Percentiles rank a stretch among this genome's conserved stretches.
phyloP scores from a whole-genome alignment of 1,140 invertebrate species.

The Apis laboriosa region DNA sequence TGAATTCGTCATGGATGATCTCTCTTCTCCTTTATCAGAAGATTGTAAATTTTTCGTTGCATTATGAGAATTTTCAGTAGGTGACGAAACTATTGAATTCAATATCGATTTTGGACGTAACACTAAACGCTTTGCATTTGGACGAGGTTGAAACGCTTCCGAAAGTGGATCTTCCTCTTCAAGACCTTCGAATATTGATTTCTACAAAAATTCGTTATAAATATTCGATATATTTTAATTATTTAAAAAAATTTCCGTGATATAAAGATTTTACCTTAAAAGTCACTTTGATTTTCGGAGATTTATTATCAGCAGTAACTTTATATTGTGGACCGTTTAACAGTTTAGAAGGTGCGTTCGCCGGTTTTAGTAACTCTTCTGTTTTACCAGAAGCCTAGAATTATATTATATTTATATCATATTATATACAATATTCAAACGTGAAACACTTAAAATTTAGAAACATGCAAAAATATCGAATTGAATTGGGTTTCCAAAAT shows the following conservation, averaged over 20 bases:
- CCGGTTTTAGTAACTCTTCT: conserved; percentile 88
- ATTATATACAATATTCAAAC: neutral
- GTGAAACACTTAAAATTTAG: too few species aligned
- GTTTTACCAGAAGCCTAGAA: conserved; percentile 83
- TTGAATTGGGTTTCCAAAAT: neutral
- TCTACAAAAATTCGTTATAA: conserved; percentile 72
- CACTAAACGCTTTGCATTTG: conserved; percentile 84
- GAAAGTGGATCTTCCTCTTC: conserved; percentile 85
- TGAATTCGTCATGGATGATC: conserved; percentile 27
- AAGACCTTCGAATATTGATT: conserved; percentile 86
- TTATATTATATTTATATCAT: conserved; percentile 25
- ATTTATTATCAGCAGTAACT: conserved; percentile 83
- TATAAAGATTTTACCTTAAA: conserved; percentile 81
- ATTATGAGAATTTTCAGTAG: conserved; percentile 58
- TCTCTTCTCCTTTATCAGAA: conserved; percentile 32
- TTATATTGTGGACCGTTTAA: conserved; percentile 83
- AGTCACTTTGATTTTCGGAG: conserved; percentile 83
- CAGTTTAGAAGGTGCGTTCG: conserved; percentile 85
- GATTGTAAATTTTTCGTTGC: conserved; percentile 36
- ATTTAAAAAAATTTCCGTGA: neutral
- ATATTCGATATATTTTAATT: neutral
- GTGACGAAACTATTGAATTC: conserved; percentile 47
- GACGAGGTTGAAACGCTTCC: conserved; percentile 84
- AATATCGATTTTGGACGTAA: conserved; percentile 77
- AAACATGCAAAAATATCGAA: too few species aligned